phyloP scores from a whole-genome alignment of 2,888 invertebrate genomes.

The Lydus trimaculatus region DNA sequence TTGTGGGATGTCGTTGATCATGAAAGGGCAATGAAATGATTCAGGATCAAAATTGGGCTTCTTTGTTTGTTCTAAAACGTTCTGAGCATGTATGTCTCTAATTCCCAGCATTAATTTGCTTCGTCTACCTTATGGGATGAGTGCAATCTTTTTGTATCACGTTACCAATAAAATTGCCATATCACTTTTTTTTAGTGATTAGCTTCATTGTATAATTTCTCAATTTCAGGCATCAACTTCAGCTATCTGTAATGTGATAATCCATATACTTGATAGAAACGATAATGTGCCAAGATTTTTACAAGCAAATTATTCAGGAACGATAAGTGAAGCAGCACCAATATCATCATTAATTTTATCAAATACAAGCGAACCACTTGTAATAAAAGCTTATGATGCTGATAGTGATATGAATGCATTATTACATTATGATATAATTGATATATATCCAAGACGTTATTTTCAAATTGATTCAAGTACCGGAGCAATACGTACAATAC shows the following conservation, averaged over 20 bases:
- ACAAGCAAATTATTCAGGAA: constrained; percentile 72
- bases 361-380: constrained; percentile 76
- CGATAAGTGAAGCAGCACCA: constrained; percentile 76
- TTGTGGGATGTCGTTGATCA: no score
- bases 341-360: constrained; percentile 77
- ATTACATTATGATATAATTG: constrained; percentile 84
- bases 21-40: no score
- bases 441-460: constrained; percentile 77
- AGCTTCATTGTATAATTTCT: neutral
- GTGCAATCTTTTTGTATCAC: no score
- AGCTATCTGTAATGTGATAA: constrained; percentile 74
- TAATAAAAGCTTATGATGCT: constrained; percentile 82
- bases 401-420: constrained; percentile 89
- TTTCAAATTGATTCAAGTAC: constrained; percentile 90
- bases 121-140: no score
- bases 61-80: no score
- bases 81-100: no score
- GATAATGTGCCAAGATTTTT: constrained; percentile 81
- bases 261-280: constrained; percentile 90
- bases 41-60: no score
- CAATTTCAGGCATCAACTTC: constrained; percentile 68
- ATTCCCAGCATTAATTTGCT: no score
- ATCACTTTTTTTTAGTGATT: no score
- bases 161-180: no score
- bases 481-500: constrained; percentile 81